These are phyloP conservation scores for Phoebastria nigripes DNA, from an alignment of 2,797 vertebrate species.

Conservation along the genomic window DNA sequence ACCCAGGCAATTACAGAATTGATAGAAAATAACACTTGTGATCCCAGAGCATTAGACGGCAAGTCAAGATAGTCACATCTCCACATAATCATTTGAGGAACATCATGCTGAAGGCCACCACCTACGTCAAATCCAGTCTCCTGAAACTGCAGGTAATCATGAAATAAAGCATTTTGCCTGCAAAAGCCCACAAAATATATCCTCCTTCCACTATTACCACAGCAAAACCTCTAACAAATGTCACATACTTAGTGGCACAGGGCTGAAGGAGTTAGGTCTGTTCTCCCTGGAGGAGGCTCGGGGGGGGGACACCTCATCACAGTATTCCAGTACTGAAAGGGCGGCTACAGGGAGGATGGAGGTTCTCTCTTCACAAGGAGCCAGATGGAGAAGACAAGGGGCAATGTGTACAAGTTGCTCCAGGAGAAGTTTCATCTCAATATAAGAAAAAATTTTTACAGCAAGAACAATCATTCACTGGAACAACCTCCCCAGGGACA, in stretches of 20 bases:
- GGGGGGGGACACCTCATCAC: no score
- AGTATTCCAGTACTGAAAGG: no score
- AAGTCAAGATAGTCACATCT: neutral
- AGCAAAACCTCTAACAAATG: conserved; percentile 2
- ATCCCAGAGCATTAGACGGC: neutral
- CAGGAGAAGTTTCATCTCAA: no score
- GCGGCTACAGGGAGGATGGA: no score
- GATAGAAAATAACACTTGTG: neutral
- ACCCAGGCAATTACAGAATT: neutral
- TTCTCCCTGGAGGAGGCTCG: no score
- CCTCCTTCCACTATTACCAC: neutral
- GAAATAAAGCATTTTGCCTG: neutral
- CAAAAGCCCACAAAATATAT: neutral
- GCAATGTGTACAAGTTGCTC: no score
- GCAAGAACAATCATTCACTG: no score
- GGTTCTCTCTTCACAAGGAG: no score
- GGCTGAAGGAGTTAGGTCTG: neutral
- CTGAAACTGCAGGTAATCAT: neutral
- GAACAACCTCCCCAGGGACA: no score
- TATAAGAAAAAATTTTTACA: no score
- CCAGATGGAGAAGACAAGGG: no score
- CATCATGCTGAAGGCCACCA: neutral
- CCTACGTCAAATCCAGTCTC: neutral
- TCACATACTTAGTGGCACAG: neutral
- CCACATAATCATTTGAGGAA: neutral